A percentile compares a stretch with the other conserved stretches of the same genome.
Evolutionary conservation across 2,797 vertebrate species (phyloP).

Genomic region (Poeciliopsis paucimaculata): DNA sequence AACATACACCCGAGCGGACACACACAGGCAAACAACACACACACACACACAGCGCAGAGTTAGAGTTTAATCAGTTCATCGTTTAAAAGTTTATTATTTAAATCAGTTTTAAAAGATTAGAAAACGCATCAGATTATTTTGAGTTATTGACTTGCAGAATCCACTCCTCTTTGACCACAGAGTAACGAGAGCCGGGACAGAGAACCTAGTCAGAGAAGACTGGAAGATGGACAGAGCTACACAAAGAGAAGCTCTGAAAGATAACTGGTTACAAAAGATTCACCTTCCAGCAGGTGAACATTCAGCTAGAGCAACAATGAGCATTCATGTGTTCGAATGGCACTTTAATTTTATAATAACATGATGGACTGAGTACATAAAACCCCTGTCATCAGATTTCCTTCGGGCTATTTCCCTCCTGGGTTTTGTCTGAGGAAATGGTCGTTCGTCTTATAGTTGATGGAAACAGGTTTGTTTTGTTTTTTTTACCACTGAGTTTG

Average conservation of each 20-base stretch:
- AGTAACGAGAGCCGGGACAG: too few relatives aligned
- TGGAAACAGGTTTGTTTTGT: too few relatives aligned
- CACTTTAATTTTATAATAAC: background rate
- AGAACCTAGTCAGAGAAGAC: background rate
- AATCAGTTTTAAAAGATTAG: background rate
- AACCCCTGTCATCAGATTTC: too few relatives aligned
- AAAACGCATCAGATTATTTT: background rate
- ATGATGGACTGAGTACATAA: background rate
- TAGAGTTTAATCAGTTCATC: background rate
- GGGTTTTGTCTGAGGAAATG: too few relatives aligned
- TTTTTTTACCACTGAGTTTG: too few relatives aligned
- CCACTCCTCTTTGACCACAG: too few relatives aligned
- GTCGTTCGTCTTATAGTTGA: too few relatives aligned
- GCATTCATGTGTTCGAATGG: background rate
- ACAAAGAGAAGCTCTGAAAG: background rate
- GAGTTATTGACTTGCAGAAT: too few relatives aligned
- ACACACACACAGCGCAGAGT: background rate
- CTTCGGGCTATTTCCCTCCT: too few relatives aligned
- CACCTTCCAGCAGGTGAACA: background rate
- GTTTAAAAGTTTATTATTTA: too few relatives aligned
- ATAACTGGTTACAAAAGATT: background rate
- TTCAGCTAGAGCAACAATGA: background rate
- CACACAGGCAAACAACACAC: background rate
- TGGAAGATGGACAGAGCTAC: background rate
- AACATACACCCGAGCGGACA: slow-evolving; percentile 17